A percentile compares a stretch with the other conserved stretches of the same genome.
Evolutionary conservation across 2,888 invertebrate species (phyloP).

Genomic region (Parnassius smintheus): DNA sequence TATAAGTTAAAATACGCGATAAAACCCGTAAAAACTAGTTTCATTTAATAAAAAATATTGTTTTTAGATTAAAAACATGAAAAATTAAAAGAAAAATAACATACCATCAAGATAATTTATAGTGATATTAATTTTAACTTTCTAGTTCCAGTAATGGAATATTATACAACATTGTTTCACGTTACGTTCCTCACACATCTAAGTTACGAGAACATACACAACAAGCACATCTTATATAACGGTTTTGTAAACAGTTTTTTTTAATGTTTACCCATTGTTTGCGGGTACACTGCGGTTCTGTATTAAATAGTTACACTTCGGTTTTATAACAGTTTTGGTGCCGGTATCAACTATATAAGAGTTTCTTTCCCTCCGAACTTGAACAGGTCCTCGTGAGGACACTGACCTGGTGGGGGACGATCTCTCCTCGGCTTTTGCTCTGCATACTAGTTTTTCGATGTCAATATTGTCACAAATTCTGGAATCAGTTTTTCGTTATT

Average conservation of each 20-base stretch:
- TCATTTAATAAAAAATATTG: no score
- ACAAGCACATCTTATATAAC: constrained; percentile 46
- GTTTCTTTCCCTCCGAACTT: constrained; percentile 73
- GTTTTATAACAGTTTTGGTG: constrained; percentile 16
- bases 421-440: constrained; percentile 64
- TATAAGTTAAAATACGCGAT: no score
- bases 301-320: neutral
- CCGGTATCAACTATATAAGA: constrained; percentile 58
- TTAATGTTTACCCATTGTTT: no score
- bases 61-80: no score
- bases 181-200: constrained; percentile 15
- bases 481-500: constrained; percentile 49
- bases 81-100: neutral
- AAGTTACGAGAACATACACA: constrained; percentile 1
- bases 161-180: constrained; percentile 7
- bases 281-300: no score
- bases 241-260: neutral
- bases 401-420: constrained; percentile 53
- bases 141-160: neutral
- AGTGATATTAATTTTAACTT: no score
- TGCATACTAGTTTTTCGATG: constrained; percentile 89
- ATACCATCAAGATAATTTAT: neutral
- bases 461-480: constrained; percentile 93
- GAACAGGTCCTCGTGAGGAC: constrained; percentile 51
- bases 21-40: no score